Base-by-base conservation (phyloP, 2,888 invertebrate species). In the Harpagoxenus sublaevis region DNA sequence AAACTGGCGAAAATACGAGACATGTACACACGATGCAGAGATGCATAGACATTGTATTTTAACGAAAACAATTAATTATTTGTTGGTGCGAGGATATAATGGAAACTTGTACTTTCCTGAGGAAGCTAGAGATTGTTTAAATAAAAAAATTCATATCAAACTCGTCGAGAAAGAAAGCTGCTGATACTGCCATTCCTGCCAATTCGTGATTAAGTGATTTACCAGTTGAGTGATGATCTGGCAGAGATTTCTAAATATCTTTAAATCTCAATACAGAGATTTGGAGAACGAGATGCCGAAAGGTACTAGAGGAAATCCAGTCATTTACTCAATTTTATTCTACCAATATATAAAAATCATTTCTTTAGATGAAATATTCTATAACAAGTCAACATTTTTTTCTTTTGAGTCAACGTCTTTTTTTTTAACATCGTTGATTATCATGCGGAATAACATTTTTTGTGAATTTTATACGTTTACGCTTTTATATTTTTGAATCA, bases 81-180 rank as follows among this genome's bases (percentile, higher is more conserved):
- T 92, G 91, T 93, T 93, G 91, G 92, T 93, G 92, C 91, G 92
- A 92, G 90, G 89, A 92, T 88, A 90, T 90, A 77, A 88, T 85
- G 86, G 85, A 88, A 88, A 91, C 90, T 91, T 93, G 93, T 93
- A 93, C 90, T 93, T 92, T 92, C 87, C 91, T 88, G 90, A 91
- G 85, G 88, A 89, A 90, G 87, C 88, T 91, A 92, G 90, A 92
- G 87, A 92, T 92, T 93, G 93, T 93, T 93, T 92, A 89, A 93
- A 93, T 93, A 93, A 93, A 93, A 93, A 92, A 90, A 91, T 90
- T 92, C 90, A 93, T 93, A 92, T 92, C 91, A 89, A 86, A 89
- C 68, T 70, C 77, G 45, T 60, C 42, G 48, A 39, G n/a, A 45
- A 35, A 68, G 10, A 51, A 6, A 48, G 15, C 10, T 35, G n/a